phyloP scores from a whole-genome alignment of 30 jellyfish, hydroid and myxozoan genomes.

The Sanderia malayensis region DNA sequence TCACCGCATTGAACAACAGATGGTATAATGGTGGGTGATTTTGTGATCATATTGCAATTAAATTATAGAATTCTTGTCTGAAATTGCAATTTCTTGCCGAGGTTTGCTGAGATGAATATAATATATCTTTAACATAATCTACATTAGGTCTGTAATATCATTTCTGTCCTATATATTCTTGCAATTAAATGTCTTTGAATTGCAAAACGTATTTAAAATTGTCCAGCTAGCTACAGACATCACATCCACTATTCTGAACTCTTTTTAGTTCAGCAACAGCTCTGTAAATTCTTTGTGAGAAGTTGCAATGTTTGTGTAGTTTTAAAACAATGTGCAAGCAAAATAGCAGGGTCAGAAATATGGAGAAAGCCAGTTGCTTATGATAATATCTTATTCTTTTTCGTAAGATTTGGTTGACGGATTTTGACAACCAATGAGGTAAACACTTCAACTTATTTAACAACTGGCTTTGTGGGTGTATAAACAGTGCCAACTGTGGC shows the following conservation, averaged over 20 bases:
- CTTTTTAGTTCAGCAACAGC: neutral
- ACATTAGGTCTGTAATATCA: no score
- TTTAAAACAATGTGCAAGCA: neutral
- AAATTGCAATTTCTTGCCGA: no score
- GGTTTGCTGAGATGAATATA: no score
- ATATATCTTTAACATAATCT: no score
- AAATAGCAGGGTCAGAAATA: constrained; percentile 31
- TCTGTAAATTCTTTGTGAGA: neutral
- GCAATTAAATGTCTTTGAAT: no score
- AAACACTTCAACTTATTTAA: constrained; percentile 25
- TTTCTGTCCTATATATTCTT: no score
- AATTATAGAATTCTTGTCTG: no score
- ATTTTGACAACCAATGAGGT: constrained; percentile 56
- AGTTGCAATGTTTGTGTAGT: neutral
- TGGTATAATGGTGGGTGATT: constrained; percentile 98
- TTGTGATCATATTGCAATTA: no score
- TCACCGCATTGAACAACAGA: constrained; percentile 90
- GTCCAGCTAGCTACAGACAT: no score
- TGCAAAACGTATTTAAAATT: no score
- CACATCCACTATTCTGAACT: no score
- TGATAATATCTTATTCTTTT: constrained; percentile 44
- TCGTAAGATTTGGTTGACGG: constrained; percentile 76
- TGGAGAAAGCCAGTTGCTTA: constrained; percentile 11
- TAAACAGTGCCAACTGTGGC: no score
- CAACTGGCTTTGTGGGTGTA: neutral